A percentile compares a stretch with the other conserved stretches of the same genome.
phyloP scores from a whole-genome alignment of 2,113 vertebrate genomes.

The Varanus salvator region DNA sequence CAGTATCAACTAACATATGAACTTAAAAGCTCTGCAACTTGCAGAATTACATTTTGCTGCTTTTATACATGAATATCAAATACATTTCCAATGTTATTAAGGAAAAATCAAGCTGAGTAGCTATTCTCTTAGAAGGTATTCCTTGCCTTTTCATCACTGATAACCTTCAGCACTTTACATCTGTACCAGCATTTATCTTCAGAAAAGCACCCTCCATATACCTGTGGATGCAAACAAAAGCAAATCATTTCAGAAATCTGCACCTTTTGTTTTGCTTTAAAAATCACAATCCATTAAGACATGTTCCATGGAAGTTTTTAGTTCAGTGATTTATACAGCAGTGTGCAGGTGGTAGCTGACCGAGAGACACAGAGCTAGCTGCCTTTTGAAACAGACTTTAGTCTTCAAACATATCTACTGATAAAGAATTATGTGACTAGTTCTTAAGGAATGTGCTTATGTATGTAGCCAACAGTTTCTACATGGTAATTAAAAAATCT shows the following conservation, averaged over 20 bases:
- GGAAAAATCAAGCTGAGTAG: background rate
- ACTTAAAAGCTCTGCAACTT: background rate
- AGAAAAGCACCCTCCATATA: constrained; percentile 84
- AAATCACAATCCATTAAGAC: background rate
- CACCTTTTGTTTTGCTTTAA: background rate
- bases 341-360: background rate
- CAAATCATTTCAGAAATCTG: background rate
- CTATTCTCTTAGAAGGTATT: background rate
- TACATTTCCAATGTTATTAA: background rate
- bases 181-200: constrained; percentile 85
- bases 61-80: background rate
- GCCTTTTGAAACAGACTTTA: background rate
- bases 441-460: background rate
- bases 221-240: constrained; percentile 65
- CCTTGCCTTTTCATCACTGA: constrained; percentile 78
- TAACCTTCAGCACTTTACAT: constrained; percentile 78
- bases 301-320: background rate
- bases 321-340: background rate
- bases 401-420: background rate
- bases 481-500: background rate
- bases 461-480: background rate
- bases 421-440: background rate
- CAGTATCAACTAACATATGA: background rate
- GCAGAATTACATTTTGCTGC: background rate
- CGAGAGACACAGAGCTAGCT: background rate